Evolutionary conservation across 2,797 vertebrate species (phyloP).

Genomic region (Artibeus lituratus): DNA sequence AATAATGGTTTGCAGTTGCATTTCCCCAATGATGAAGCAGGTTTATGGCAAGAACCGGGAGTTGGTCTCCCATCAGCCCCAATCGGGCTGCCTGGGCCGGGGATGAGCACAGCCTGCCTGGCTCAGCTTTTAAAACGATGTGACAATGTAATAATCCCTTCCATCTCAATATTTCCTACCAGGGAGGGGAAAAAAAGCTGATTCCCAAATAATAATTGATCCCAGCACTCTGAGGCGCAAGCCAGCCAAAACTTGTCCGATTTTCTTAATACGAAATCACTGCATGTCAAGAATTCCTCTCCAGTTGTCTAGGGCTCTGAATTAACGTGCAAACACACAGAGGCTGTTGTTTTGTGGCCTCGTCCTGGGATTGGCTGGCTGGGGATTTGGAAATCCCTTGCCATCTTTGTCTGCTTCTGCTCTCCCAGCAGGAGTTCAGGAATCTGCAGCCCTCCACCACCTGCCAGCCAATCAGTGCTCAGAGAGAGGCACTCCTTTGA

Average conservation of each 20-base stretch:
- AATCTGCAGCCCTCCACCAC: conserved; percentile 57
- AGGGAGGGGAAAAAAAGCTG: neutral
- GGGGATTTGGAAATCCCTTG: conserved; percentile 65
- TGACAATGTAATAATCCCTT: conserved; percentile 47
- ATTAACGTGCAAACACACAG: conserved; percentile 49
- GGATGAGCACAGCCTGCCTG: conserved; percentile 48
- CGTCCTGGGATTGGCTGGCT: conserved; percentile 63
- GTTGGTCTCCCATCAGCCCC: conserved; percentile 17
- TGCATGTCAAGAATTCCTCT: conserved; percentile 64
- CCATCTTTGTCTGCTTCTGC: conserved; percentile 70
- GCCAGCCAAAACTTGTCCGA: conserved; percentile 61
- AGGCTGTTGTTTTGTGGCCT: conserved; percentile 53
- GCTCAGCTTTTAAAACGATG: conserved; percentile 35
- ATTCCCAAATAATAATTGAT: conserved; percentile 74
- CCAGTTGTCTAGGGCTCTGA: conserved; percentile 65
- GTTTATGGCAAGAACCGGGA: conserved; percentile 47
- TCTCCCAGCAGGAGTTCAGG: conserved; percentile 58
- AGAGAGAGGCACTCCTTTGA: neutral
- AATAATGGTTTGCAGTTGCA: conserved; percentile 58
- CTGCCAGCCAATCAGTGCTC: conserved; percentile 31
- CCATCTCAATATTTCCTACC: conserved; percentile 48
- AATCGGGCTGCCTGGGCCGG: neutral
- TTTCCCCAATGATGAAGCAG: conserved; percentile 56
- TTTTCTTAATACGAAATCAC: conserved; percentile 69
- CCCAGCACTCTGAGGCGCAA: conserved; percentile 49